Percentiles rank a stretch among this genome's conserved stretches.
phyloP scores from a whole-genome alignment of 2,113 vertebrate species.

The Canis aureus region DNA sequence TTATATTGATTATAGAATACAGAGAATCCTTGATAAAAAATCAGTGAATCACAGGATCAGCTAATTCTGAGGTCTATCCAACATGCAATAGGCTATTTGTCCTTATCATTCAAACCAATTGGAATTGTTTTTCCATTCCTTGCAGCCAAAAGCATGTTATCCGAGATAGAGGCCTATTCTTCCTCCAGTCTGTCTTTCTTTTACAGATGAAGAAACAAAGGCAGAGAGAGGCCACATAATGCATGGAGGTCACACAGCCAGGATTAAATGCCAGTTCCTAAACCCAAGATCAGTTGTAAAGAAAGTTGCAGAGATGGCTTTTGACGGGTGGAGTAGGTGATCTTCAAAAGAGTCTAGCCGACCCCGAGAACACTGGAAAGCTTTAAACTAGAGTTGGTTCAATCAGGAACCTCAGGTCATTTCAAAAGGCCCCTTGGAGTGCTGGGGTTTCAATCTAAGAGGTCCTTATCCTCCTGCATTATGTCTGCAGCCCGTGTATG shows the following conservation, averaged over 20 bases:
- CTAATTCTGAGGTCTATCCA: neutral
- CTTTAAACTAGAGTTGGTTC: neutral
- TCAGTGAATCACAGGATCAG: neutral
- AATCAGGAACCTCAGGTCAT: neutral
- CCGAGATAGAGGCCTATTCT: neutral
- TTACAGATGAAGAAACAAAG: slow-evolving; percentile 17
- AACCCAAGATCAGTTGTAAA: neutral
- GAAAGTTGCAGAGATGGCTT: neutral
- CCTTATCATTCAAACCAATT: neutral
- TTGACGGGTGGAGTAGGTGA: neutral
- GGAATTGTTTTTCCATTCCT: neutral
- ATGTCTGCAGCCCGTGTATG: neutral
- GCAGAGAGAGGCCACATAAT: neutral
- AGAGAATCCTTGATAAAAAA: neutral
- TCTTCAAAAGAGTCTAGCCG: neutral
- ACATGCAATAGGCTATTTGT: neutral
- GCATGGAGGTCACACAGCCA: neutral
- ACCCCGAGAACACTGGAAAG: neutral
- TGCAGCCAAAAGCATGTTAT: neutral
- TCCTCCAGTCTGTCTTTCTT: neutral
- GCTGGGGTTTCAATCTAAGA: neutral
- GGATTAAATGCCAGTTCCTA: neutral
- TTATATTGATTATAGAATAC: neutral
- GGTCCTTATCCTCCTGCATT: neutral
- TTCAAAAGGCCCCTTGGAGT: neutral